Percentiles rank a stretch among this genome's conserved stretches.
These are phyloP conservation scores for Caloenas nicobarica DNA, from an alignment of 2,113 vertebrate genomes.

Conservation along the genomic window DNA sequence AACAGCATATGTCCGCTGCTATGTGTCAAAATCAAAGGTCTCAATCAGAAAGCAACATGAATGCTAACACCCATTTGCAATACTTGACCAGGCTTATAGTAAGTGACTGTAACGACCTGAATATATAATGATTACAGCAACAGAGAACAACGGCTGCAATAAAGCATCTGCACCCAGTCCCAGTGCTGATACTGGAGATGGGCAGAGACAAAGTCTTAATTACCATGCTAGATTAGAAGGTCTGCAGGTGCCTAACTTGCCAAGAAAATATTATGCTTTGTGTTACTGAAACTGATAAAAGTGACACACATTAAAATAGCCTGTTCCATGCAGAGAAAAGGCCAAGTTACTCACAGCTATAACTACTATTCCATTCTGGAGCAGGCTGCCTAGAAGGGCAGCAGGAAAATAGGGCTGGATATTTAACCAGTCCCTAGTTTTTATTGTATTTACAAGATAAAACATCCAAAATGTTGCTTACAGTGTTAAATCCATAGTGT, in stretches of 20 bases:
- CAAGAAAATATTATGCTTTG: not conserved
- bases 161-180: not conserved
- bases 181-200: not conserved
- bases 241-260: not conserved
- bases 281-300: not conserved
- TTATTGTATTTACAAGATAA: not conserved
- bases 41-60: not conserved
- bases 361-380: not conserved
- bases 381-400: not conserved
- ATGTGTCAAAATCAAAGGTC: not conserved
- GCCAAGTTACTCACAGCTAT: not conserved
- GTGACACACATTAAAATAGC: not conserved
- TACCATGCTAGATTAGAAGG: rapidly evolving
- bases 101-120: not conserved
- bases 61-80: not conserved
- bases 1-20: not conserved
- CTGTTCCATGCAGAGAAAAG: not conserved
- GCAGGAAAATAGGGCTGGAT: not conserved
- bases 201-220: not conserved
- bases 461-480: not conserved
- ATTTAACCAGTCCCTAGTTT: not conserved
- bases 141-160: not conserved
- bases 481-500: not conserved
- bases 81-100: not conserved
- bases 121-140: not conserved